Evolutionary conservation across 2,888 invertebrate species (phyloP).

Genomic region (Pyrocoelia pectoralis): DNA sequence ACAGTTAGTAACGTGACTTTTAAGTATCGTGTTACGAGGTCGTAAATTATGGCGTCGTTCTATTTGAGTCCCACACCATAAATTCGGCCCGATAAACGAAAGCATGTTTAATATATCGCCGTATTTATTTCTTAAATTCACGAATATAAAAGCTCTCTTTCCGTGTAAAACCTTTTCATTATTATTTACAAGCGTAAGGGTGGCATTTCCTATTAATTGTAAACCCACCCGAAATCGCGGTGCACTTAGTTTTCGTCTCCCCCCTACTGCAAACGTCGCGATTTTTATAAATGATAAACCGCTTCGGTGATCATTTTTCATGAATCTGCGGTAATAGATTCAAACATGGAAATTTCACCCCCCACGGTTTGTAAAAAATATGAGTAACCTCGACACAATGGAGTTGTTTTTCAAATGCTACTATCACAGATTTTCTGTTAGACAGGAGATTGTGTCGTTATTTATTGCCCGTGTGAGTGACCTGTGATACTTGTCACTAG

Average conservation of each 20-base stretch:
- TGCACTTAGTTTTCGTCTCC: conserved; percentile 25
- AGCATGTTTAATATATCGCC: conserved; percentile 52
- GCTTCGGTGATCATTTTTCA: conserved; percentile 33
- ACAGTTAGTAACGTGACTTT: conserved; percentile 54
- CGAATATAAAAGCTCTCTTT: conserved; percentile 42
- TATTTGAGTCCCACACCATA: conserved; percentile 54
- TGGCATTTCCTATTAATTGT: conserved; percentile 17
- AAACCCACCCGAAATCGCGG: conserved; percentile 20
- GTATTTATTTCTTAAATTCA: conserved; percentile 53
- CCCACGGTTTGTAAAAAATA: conserved; percentile 16
- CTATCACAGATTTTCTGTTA: conserved; percentile 4
- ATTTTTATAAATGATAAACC: conserved; percentile 35
- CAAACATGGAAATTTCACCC: conserved; percentile 30
- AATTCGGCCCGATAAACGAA: conserved; percentile 56
- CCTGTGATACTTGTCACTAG: neutral
- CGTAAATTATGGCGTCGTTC: conserved; percentile 55
- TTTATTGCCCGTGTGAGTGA: neutral
- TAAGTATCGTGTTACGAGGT: conserved; percentile 54
- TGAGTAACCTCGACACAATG: conserved; percentile 14
- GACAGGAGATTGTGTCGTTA: neutral
- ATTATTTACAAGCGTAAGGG: conserved; percentile 27
- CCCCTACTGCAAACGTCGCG: conserved; percentile 29
- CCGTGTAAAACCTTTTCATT: conserved; percentile 18
- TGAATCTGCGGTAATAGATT: conserved; percentile 30
- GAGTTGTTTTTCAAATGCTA: conserved; percentile 20